A percentile compares a stretch with the other conserved stretches of the same genome.
phyloP scores from a whole-genome alignment of 2,797 vertebrate genomes.

The Lepilemur ruficaudatus region DNA sequence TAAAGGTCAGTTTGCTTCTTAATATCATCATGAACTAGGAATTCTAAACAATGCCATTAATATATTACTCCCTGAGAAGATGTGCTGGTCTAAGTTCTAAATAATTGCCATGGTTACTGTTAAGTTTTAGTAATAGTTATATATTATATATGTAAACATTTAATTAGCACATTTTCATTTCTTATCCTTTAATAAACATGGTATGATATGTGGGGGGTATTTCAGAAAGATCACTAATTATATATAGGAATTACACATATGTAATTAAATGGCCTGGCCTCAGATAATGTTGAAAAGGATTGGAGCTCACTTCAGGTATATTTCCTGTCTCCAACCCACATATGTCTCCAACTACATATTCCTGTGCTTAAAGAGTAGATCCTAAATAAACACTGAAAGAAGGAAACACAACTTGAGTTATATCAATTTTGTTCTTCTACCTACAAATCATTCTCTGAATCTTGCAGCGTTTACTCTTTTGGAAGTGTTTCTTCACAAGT shows the following conservation, averaged over 20 bases:
- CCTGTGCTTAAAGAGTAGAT: neutral
- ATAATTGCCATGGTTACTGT: neutral
- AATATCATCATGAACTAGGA: neutral
- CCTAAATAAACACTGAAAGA: neutral
- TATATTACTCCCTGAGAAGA: neutral
- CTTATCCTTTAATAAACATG: neutral
- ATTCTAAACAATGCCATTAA: neutral
- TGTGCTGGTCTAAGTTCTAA: neutral
- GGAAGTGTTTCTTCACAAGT: neutral
- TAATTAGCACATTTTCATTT: neutral
- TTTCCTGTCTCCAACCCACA: neutral
- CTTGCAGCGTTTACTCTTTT: neutral
- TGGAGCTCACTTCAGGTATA: neutral
- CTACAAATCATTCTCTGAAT: neutral
- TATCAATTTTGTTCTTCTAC: neutral
- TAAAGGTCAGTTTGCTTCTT: neutral
- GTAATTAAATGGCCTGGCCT: neutral
- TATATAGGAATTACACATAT: neutral
- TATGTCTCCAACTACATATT: neutral
- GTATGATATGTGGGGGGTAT: neutral
- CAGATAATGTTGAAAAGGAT: neutral
- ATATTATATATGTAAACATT: neutral
- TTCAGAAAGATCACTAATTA: neutral
- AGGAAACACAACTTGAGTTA: neutral
- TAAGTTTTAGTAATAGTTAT: neutral